Percentiles rank a stretch among this genome's conserved stretches.
phyloP scores from a whole-genome alignment of 2,888 invertebrate species.

The Mesoligia furuncula region DNA sequence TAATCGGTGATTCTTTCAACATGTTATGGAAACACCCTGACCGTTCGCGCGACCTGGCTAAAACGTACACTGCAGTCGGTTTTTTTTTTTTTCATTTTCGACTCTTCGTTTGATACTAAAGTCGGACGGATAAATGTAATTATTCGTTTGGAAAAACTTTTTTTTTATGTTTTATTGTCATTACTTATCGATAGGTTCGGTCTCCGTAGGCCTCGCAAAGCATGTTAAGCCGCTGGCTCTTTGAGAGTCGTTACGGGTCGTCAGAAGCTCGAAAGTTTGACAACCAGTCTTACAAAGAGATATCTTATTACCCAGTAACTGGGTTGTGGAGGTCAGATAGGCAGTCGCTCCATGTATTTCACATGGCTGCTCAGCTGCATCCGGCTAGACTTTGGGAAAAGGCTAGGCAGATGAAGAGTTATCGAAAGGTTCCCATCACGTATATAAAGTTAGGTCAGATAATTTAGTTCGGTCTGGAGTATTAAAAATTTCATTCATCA shows the following conservation, averaged over 20 bases:
- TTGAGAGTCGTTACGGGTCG: not conserved
- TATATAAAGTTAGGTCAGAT: too few relatives aligned
- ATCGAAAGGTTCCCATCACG: not conserved
- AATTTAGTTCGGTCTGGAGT: not conserved
- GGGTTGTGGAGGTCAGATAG: not conserved
- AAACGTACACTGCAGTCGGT: not conserved
- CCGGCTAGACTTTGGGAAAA: not conserved
- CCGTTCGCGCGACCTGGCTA: not conserved
- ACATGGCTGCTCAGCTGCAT: not conserved
- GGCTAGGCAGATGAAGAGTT: not conserved
- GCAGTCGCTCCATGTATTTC: not conserved
- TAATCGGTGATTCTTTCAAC: not conserved
- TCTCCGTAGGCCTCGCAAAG: not conserved
- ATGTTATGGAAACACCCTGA: not conserved
- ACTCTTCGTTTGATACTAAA: not conserved
- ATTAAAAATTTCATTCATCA: not conserved
- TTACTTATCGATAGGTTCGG: not conserved
- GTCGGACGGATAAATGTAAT: not conserved
- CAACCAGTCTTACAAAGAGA: not conserved
- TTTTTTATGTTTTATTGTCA: not conserved
- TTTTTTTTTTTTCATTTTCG: not conserved
- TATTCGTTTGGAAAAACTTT: not conserved
- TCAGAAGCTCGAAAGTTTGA: not conserved
- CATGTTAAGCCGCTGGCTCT: not conserved
- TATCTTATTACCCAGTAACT: not conserved